phyloP scores from a whole-genome alignment of 2,888 invertebrate genomes.

The Hyles lineata region DNA sequence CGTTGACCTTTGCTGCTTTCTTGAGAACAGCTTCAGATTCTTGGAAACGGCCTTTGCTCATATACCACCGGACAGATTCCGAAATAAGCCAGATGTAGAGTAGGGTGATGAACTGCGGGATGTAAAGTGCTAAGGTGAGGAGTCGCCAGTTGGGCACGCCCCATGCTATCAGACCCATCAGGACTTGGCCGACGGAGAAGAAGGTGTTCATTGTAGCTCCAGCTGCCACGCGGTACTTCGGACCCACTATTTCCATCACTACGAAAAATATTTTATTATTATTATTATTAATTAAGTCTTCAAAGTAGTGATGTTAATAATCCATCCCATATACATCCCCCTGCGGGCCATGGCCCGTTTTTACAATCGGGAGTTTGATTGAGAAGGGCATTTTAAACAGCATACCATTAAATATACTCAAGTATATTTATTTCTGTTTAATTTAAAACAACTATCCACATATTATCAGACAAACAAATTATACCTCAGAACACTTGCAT shows the following conservation, averaged over 20 bases:
- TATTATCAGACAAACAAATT: no score
- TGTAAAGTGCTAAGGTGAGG: conserved; percentile 88
- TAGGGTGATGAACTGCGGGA: conserved; percentile 88
- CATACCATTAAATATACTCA: no score
- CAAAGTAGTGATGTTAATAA: no score
- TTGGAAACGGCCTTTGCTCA: conserved; percentile 88
- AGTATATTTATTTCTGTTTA: no score
- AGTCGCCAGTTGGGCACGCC: conserved; percentile 88
- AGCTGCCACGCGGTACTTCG: conserved; percentile 88
- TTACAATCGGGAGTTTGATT: no score
- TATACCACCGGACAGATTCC: conserved; percentile 91
- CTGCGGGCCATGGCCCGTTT: no score
- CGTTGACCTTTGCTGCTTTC: conserved; percentile 87
- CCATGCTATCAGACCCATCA: conserved; percentile 89
- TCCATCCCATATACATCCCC: no score
- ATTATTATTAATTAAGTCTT: neutral
- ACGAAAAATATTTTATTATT: conserved; percentile 46
- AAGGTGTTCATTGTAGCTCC: conserved; percentile 89
- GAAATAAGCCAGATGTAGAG: conserved; percentile 89
- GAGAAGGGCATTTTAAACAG: no score
- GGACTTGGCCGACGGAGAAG: conserved; percentile 90
- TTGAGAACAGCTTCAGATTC: conserved; percentile 87
- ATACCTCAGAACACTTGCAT: no score
- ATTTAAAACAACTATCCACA: no score
- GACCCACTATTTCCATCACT: conserved; percentile 92